These are phyloP conservation scores for Rhyacichthys aspro DNA, from an alignment of 2,797 vertebrate genomes.

Conservation along the genomic window DNA sequence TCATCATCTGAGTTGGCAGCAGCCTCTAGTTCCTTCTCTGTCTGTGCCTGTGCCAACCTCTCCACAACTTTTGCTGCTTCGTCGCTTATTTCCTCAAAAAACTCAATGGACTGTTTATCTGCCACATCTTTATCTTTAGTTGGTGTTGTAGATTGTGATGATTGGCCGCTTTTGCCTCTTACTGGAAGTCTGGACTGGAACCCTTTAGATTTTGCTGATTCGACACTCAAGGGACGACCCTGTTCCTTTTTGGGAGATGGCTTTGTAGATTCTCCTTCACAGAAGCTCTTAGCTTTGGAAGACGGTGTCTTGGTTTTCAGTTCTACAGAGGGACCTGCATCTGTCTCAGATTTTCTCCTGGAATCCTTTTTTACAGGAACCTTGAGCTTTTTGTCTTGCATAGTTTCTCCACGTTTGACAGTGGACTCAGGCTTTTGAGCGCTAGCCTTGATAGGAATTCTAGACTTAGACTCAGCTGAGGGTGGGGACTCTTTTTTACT, in stretches of 20 bases:
- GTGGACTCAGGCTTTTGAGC: constrained; percentile 75
- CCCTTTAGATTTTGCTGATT: constrained; percentile 84
- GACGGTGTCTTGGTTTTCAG: constrained; percentile 80
- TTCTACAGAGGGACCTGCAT: constrained; percentile 81
- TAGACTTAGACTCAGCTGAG: constrained; percentile 89
- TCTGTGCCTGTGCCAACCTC: constrained; percentile 90
- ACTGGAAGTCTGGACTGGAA: constrained; percentile 91
- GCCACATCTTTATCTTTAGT: constrained; percentile 86
- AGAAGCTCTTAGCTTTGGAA: constrained; percentile 87
- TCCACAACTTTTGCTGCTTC: constrained; percentile 96
- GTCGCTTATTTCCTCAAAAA: constrained; percentile 96
- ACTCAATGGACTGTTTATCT: constrained; percentile 89
- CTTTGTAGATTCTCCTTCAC: constrained; percentile 85
- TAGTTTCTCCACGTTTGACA: constrained; percentile 64
- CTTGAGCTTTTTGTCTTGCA: constrained; percentile 76
- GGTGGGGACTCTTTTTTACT: constrained; percentile 73
- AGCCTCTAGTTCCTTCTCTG: constrained; percentile 83
- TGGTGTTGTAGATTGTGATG: constrained; percentile 73
- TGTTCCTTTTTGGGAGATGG: constrained; percentile 80
- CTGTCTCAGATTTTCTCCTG: constrained; percentile 93
- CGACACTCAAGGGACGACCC: constrained; percentile 68
- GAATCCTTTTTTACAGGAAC: constrained; percentile 80
- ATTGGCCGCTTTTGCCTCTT: constrained; percentile 83
- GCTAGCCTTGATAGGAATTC: constrained; percentile 89
- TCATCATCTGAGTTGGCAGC: constrained; percentile 88